Conservation (phyloP, 1,140 invertebrate species). For the Hypothenemus hampei region DNA sequence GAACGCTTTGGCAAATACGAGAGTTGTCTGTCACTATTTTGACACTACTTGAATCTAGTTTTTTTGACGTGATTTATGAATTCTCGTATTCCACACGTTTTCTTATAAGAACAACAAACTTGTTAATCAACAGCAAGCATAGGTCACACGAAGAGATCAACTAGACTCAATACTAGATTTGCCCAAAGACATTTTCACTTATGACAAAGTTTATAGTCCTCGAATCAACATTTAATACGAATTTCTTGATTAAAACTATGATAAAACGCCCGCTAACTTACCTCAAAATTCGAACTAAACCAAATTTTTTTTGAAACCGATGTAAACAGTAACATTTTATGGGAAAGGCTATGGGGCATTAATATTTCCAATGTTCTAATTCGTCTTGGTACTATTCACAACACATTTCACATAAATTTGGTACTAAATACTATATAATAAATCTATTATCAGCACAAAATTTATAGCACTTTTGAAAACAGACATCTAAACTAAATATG, state of each 20-base stretch:
- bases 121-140: no score
- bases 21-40: no score
- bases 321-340: conserved; percentile 46
- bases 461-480: conserved; percentile 44
- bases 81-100: no score
- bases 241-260: background rate
- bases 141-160: no score
- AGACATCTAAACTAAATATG: conserved; percentile 48
- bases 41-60: no score
- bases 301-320: conserved; percentile 40
- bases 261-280: conserved; percentile 35
- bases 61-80: no score
- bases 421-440: conserved; percentile 35
- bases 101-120: no score
- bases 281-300: conserved; percentile 38
- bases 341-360: conserved; percentile 33
- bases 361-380: conserved; percentile 34
- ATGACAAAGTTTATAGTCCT: background rate
- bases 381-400: conserved; percentile 35
- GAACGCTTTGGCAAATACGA: no score
- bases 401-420: conserved; percentile 34
- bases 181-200: background rate
- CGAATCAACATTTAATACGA: background rate
- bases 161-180: no score
- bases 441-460: conserved; percentile 38